A percentile compares a stretch with the other conserved stretches of the same genome.
These are phyloP conservation scores for Ridgeia piscesae DNA, from an alignment of 1,140 invertebrate species.

Conservation along the genomic window DNA sequence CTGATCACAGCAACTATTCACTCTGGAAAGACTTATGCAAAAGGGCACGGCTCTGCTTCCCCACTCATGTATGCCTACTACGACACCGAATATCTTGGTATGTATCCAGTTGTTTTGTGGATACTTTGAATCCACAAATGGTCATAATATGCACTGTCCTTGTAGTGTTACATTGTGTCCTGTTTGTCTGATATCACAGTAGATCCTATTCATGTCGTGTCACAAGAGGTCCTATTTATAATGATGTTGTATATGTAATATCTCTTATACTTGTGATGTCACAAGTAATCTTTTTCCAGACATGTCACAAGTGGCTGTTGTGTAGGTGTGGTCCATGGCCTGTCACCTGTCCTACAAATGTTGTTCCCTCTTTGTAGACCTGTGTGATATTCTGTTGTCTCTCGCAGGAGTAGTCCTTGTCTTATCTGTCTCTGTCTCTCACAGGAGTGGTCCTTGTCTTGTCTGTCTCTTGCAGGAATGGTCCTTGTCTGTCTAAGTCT, in stretches of 20 bases:
- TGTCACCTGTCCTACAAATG: conserved; percentile 66
- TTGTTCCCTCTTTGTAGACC: conserved; percentile 69
- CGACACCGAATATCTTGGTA: conserved; percentile 77
- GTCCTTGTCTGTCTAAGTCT: no score
- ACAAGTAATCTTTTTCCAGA: background rate
- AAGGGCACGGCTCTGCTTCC: conserved; percentile 62
- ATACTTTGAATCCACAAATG: background rate
- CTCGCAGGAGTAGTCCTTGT: conserved; percentile 55
- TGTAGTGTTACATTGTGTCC: no score
- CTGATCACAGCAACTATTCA: conserved; percentile 70
- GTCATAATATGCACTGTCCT: background rate
- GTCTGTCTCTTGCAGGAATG: conserved; percentile 52
- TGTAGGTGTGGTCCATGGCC: conserved; percentile 76
- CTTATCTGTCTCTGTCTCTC: conserved; percentile 23
- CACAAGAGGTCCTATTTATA: no score
- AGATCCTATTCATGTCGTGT: no score
- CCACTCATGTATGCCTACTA: conserved; percentile 86
- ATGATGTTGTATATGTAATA: no score
- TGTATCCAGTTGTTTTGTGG: conserved; percentile 23
- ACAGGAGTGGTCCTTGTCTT: conserved; percentile 79
- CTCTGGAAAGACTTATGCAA: conserved; percentile 72
- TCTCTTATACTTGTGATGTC: no score
- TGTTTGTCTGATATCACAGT: no score
- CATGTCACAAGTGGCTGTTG: conserved; percentile 17
- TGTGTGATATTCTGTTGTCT: no score